Percentiles rank a stretch among this genome's conserved stretches.
These are phyloP conservation scores for Anniella stebbinsi DNA, from an alignment of 2,797 vertebrate species.

Conservation along the genomic window DNA sequence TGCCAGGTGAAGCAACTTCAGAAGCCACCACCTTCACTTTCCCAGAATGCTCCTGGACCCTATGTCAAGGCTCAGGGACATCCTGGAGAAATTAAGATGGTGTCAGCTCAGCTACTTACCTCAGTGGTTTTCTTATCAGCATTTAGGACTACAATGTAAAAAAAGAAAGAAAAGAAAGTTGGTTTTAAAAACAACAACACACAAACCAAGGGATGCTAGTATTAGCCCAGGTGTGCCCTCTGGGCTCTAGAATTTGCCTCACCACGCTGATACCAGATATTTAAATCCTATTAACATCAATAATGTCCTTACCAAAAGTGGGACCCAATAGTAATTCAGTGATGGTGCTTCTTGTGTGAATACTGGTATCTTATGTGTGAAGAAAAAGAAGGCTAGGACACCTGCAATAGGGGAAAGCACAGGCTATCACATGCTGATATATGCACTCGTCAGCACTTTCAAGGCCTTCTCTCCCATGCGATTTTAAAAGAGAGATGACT, in stretches of 20 bases:
- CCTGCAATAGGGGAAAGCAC: conserved; percentile 79
- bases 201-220: not conserved
- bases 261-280: no score
- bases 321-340: conserved; percentile 96
- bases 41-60: not conserved
- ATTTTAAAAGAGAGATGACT: not conserved
- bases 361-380: conserved; percentile 88
- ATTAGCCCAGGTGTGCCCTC: not conserved
- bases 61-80: not conserved
- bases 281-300: not conserved
- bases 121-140: not conserved
- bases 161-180: not conserved
- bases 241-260: not conserved
- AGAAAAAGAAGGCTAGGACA: conserved; percentile 93
- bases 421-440: not conserved
- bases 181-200: not conserved
- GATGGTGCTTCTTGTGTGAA: conserved; percentile 86
- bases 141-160: not conserved
- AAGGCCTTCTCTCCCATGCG: not conserved
- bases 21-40: not conserved
- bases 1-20: no score
- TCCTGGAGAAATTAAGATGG: not conserved
- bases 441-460: not conserved
- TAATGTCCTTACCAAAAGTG: conserved; percentile 88
- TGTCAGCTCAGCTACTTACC: not conserved